Base-by-base conservation (phyloP, 53 echinoderm and acorn worm genomes). In the Pentamera pediparva region DNA sequence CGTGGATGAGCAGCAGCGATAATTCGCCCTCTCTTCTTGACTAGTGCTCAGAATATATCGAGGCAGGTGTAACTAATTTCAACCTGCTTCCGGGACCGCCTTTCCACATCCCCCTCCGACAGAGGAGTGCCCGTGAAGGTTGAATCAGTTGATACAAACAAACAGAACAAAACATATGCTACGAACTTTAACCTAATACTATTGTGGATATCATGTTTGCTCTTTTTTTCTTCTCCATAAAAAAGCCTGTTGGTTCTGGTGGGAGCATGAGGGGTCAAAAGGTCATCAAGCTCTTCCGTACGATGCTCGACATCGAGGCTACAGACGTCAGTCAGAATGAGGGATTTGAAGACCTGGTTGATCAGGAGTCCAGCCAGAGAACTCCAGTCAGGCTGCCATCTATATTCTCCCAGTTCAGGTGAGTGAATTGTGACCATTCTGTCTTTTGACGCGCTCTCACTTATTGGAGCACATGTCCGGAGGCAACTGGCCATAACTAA, bases 331-430 rank as follows among this genome's bases (percentile, higher is more conserved):
- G 69, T 49, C 54, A 33, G 12, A 72, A 71, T 49, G 35, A 62
- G 63, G 40, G 76, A n/a, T 28, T 77, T 18, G 73, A 76, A 22
- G 35, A 78, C 11, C 73, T 94, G 38, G 76, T 70, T 48, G 95
- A 94, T 37, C 62, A 69, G 19, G 41, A 74, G 20, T 59, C 85
- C 69, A 94, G 90, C 38, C 95, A 94, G 60, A 75, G 78, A 18
- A 94, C 95, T 20, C 95, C 95, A 10, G 58, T 90, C 65, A 87
- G 74, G 55, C 50, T 94, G 49, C 95, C 95, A n/a, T 90, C 85
- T 29, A 43, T 94, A 15, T 73, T 90, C 18, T 85, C 89, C 15
- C 90, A 85, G 39, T 94, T 94, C 80, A 85, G 90, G 94, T 93
- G 37, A 50, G 37, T 7, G 24, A 58, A 41, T 41, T 10, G 43